phyloP scores from a whole-genome alignment of 53 echinoderm and acorn worm species.

The Actinopyga echinites region DNA sequence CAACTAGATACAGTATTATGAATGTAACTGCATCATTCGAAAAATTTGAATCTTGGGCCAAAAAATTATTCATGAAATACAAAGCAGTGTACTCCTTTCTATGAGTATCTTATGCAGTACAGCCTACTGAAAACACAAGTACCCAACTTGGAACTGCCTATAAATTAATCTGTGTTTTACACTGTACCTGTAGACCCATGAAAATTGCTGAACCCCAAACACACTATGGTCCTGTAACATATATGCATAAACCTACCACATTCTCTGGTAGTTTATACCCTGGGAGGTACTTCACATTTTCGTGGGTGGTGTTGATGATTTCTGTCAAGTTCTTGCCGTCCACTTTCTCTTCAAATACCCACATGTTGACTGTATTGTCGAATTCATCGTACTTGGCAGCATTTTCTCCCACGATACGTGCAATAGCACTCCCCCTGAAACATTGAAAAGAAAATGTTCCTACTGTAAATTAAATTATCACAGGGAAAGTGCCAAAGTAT shows the following conservation, averaged over 20 bases:
- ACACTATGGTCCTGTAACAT: too few relatives aligned
- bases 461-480: background rate
- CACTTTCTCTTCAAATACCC: conserved; percentile 98
- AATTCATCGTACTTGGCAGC: conserved; percentile 72
- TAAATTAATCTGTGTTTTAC: too few relatives aligned
- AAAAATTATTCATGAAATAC: too few relatives aligned
- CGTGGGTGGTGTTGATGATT: conserved; percentile 85
- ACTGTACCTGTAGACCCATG: too few relatives aligned
- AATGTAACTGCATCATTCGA: too few relatives aligned
- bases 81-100: too few relatives aligned
- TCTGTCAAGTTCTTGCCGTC: conserved; percentile 97
- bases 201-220: too few relatives aligned
- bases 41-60: too few relatives aligned
- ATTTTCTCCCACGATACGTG: conserved; percentile 82
- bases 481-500: background rate
- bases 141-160: too few relatives aligned
- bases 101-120: too few relatives aligned
- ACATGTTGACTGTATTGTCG: conserved; percentile 77
- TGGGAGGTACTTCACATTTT: conserved; percentile 89
- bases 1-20: too few relatives aligned
- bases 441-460: background rate
- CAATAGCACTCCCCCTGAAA: conserved; percentile 91
- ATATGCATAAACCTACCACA: conserved; percentile 72
- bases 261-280: conserved; percentile 87
- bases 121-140: too few relatives aligned